phyloP scores from a whole-genome alignment of 2,113 vertebrate genomes.

The Phocoena sinus region DNA sequence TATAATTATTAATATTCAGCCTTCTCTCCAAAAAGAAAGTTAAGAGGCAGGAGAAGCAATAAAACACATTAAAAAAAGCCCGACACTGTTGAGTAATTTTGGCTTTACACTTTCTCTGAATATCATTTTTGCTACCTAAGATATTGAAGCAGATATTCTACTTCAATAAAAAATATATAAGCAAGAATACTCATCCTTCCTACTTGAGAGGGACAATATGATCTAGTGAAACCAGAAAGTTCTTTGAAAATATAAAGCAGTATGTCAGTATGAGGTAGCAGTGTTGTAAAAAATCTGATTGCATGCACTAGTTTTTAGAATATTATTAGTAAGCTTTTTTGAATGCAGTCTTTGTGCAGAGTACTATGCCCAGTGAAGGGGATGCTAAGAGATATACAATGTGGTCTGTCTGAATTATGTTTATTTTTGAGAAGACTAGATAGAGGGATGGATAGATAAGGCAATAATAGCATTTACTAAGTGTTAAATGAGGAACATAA shows the following conservation, averaged over 20 bases:
- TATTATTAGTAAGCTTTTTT: background rate
- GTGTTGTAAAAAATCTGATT: background rate
- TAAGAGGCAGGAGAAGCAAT: background rate
- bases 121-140: background rate
- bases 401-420: background rate
- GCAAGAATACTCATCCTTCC: background rate
- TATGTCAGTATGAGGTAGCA: background rate
- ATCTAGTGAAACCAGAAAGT: background rate
- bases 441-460: background rate
- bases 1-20: background rate
- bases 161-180: background rate
- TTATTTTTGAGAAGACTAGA: background rate
- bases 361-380: background rate
- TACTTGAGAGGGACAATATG: background rate
- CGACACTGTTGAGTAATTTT: background rate
- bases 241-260: background rate
- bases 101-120: background rate
- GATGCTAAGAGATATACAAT: background rate
- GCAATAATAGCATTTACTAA: background rate
- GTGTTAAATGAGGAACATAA: background rate
- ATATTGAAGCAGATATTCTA: background rate
- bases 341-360: background rate
- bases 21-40: constrained; percentile 1
- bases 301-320: background rate
- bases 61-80: background rate